phyloP scores from a whole-genome alignment of 2,797 vertebrate genomes.

The Taenioides sp. region DNA sequence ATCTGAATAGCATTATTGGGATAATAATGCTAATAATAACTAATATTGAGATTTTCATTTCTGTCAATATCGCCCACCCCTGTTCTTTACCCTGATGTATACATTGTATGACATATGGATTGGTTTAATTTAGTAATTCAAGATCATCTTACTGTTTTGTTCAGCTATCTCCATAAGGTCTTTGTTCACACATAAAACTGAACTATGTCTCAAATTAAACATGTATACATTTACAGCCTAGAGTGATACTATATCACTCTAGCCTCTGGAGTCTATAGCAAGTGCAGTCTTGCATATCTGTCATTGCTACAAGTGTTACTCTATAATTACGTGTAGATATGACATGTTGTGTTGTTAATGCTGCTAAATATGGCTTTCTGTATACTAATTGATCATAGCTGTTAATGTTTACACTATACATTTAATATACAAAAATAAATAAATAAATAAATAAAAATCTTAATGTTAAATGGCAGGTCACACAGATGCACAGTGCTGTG shows the following conservation, averaged over 20 bases:
- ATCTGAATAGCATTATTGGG: too few relatives aligned
- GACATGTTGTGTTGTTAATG: background rate
- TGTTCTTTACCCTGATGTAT: background rate
- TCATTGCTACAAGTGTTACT: background rate
- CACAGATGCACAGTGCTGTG: background rate
- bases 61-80: too few relatives aligned
- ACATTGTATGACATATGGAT: background rate
- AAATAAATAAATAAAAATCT: background rate
- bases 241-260: too few relatives aligned
- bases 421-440: background rate
- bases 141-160: background rate
- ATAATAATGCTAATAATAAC: too few relatives aligned
- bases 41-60: too few relatives aligned
- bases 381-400: background rate
- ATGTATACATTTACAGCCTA: too few relatives aligned
- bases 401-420: background rate
- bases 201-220: too few relatives aligned
- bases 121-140: background rate
- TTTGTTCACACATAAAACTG: background rate
- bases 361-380: background rate
- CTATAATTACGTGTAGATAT: background rate
- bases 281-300: background rate
- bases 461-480: background rate
- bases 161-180: background rate
- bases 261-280: background rate